phyloP scores from a whole-genome alignment of 2,113 vertebrate genomes.

The Pelodiscus sinensis region DNA sequence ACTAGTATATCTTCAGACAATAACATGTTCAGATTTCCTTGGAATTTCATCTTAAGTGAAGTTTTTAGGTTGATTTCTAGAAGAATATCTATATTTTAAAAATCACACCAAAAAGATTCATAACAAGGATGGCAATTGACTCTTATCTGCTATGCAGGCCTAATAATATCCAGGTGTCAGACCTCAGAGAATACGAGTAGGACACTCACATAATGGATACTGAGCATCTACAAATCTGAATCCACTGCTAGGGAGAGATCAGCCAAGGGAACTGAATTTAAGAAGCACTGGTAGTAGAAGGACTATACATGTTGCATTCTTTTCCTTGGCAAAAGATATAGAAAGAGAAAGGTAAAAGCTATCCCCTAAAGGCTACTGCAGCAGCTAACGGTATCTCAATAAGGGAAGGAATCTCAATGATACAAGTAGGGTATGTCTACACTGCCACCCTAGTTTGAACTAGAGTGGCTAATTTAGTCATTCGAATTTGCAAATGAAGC shows the following conservation, averaged over 20 bases:
- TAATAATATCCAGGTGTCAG: accelerated
- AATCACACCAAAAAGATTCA: not conserved
- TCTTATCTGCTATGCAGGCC: not conserved
- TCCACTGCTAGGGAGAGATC: not conserved
- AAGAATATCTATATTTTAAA: not conserved
- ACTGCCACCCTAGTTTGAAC: too few relatives aligned
- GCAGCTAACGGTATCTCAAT: not conserved
- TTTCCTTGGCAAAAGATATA: not conserved
- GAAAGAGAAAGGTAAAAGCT: not conserved
- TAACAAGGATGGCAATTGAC: not conserved
- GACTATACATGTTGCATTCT: not conserved
- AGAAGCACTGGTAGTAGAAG: not conserved
- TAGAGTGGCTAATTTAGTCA: too few relatives aligned
- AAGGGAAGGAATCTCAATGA: not conserved
- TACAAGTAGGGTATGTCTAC: too few relatives aligned
- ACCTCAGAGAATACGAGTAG: not conserved
- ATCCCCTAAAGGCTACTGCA: not conserved
- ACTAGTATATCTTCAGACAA: not conserved
- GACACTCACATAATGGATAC: not conserved
- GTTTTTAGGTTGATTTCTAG: not conserved
- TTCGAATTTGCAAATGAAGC: too few relatives aligned
- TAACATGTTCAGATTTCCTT: not conserved
- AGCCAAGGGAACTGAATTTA: not conserved
- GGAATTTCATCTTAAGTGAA: not conserved
- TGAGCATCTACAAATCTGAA: not conserved